These are phyloP conservation scores for Cerastis rubricosa DNA, from an alignment of 2,888 invertebrate genomes.

Conservation along the genomic window DNA sequence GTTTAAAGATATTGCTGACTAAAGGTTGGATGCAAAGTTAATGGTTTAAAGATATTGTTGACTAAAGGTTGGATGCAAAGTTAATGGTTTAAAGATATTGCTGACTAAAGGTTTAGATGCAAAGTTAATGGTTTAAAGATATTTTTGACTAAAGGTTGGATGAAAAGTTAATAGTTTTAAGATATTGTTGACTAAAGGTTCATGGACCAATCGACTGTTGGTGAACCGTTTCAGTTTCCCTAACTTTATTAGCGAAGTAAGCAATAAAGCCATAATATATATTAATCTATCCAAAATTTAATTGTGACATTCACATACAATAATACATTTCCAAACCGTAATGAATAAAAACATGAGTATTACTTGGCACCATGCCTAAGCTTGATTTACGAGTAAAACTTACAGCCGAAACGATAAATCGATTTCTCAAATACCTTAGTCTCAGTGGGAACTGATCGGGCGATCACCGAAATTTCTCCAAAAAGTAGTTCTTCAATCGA, in stretches of 20 bases:
- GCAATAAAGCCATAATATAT: background rate
- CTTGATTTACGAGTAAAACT: slow-evolving; percentile 62
- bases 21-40: too few relatives aligned
- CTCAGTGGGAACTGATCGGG: slow-evolving; percentile 48
- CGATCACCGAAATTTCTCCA: slow-evolving; percentile 47
- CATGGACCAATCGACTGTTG: too few relatives aligned
- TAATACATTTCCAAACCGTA: background rate
- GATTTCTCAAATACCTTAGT: slow-evolving; percentile 57
- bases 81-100: too few relatives aligned
- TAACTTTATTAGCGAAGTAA: background rate
- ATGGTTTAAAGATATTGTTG: too few relatives aligned
- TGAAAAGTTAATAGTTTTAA: too few relatives aligned
- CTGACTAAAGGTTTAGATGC: too few relatives aligned
- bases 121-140: too few relatives aligned
- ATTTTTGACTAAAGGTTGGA: too few relatives aligned
- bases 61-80: too few relatives aligned
- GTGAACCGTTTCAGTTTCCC: too few relatives aligned
- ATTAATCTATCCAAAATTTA: background rate
- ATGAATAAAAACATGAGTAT: slow-evolving; percentile 56
- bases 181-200: too few relatives aligned
- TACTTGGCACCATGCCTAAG: slow-evolving; percentile 50
- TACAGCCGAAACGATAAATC: slow-evolving; percentile 54
- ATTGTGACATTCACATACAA: slow-evolving; percentile 1
- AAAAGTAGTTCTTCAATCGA: slow-evolving; percentile 56
- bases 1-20: too few relatives aligned